phyloP scores from a whole-genome alignment of 2,888 invertebrate genomes.

The Cistogaster globosa region DNA sequence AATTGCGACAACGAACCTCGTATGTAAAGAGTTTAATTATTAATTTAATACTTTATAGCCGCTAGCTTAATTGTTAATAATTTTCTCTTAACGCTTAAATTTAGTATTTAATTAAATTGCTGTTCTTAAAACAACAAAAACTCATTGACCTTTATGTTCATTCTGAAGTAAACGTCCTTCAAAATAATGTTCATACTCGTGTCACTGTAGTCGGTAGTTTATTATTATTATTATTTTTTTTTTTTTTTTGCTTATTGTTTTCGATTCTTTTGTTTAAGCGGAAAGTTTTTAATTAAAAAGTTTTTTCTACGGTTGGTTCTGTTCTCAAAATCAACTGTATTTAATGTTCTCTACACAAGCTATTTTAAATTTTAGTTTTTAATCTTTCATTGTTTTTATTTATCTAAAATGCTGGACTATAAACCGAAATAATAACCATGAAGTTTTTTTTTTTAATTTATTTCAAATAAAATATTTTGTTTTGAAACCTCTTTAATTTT shows the following conservation, averaged over 20 bases:
- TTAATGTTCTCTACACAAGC: too few species aligned
- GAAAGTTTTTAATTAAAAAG: slow-evolving; percentile 29
- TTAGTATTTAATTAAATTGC: slow-evolving; percentile 24
- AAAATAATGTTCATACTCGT: slow-evolving; percentile 10
- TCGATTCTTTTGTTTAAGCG: slow-evolving; percentile 40
- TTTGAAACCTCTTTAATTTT: too few species aligned
- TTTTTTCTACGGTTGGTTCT: neutral
- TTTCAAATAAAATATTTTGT: too few species aligned
- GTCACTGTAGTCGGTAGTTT: slow-evolving; percentile 8
- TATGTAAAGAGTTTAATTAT: neutral
- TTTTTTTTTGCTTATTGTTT: neutral
- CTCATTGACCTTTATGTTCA: slow-evolving; percentile 46
- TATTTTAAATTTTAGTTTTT: too few species aligned
- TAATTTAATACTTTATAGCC: neutral
- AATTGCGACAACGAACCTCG: neutral
- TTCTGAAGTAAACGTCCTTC: slow-evolving; percentile 35
- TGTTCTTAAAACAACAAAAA: slow-evolving; percentile 11
- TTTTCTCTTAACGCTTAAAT: slow-evolving; percentile 11
- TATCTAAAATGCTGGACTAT: too few species aligned
- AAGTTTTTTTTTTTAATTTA: too few species aligned
- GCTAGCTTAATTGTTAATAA: slow-evolving; percentile 27
- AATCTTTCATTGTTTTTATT: too few species aligned
- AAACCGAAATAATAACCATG: too few species aligned
- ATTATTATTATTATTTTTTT: too few species aligned
- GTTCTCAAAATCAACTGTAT: too few species aligned